Base-by-base conservation (phyloP, 1,140 invertebrate genomes). In the Drosophila jambulina region DNA sequence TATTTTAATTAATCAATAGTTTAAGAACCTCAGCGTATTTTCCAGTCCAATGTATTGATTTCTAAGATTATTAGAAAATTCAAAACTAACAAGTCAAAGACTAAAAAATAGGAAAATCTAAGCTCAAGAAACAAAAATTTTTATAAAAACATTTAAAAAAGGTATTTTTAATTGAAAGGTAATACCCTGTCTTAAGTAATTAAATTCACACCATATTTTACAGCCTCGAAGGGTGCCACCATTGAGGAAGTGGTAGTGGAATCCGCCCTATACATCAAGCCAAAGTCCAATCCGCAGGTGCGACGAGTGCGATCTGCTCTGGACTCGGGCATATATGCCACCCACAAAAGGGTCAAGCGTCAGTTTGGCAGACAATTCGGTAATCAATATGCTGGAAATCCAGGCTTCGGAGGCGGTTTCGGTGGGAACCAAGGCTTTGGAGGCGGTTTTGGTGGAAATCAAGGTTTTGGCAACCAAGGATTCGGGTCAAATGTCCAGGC, bases 171-270 rank as follows among this genome's bases (percentile, higher is more conserved):
- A 2, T 38, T 6, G 15, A 42, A n/a, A n/a, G 9, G 4, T 0
- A 42, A 2, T 8, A 7, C 17, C 8, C 8, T n/a, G 19, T 4
- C 10, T 4, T 19, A 42, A 40, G 17, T 42, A 42, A 42, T 42
- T 4, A 19, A 42, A 6, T 42, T 42, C 6, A 42, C n/a, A 9
- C 9, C 0, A 21, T 23, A n/a, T 17, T 53, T 23, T 49, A 21
- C 60, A 91, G 91, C 88, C n/a, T 34, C 64, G 2, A 83, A 78
- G 46, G 91, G 91, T 12, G 80, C 83, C 23, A 78, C 84, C 4
- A 90, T 93, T 32, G 93, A 93, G 57, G 93, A 93, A 75, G 92
- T 93, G 10, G 78, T 93, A 3, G 82, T 93, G 21, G 91, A 93
- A 53, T 93, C 93, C 4, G 91, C 84, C 29, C 78, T 93, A n/a